Conservation (phyloP, 1,140 invertebrate genomes). For the Paramacrobiotus metropolitanus region DNA sequence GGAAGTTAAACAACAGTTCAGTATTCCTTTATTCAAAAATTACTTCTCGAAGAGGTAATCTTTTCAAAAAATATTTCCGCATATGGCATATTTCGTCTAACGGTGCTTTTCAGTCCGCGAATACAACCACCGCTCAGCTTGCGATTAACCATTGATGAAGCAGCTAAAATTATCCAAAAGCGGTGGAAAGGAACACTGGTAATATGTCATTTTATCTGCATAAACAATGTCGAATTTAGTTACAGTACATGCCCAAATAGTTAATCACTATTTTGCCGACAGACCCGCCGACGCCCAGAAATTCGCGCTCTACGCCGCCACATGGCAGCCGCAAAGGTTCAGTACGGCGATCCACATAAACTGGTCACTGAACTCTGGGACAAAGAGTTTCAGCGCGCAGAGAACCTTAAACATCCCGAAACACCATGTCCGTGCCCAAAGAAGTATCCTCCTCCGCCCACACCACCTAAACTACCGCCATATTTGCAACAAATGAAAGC, state of each 20-base stretch:
- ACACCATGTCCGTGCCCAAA: no score
- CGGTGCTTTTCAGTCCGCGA: background rate
- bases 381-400: background rate
- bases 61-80: background rate
- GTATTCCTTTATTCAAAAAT: background rate
- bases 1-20: background rate
- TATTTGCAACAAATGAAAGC: no score
- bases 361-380: background rate
- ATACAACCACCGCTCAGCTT: background rate
- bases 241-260: no score
- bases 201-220: background rate
- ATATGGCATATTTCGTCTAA: no score
- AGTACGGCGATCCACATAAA: background rate
- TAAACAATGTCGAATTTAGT: background rate
- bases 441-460: no score
- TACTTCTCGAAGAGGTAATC: background rate
- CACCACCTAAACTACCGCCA: no score
- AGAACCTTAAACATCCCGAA: no score
- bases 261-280: no score
- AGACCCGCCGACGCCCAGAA: background rate
- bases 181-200: background rate
- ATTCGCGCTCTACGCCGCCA: background rate
- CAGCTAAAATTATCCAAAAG: background rate
- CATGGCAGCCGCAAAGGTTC: background rate
- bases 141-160: background rate